Percentiles rank a stretch among this genome's conserved stretches.
Evolutionary conservation across 2,888 invertebrate species (phyloP).

Genomic region (Prenolepis imparis): DNA sequence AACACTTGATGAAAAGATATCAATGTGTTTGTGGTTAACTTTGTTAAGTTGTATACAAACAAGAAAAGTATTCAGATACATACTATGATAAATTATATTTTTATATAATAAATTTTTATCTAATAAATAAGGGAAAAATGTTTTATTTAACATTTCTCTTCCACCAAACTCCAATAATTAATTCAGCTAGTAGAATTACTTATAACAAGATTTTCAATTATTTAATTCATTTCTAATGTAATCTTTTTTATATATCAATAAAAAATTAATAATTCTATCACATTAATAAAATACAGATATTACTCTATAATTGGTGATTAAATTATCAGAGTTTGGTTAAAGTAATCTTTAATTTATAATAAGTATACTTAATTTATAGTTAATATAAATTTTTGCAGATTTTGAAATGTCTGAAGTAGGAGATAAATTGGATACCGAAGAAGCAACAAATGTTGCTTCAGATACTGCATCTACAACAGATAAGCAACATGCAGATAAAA

Average conservation of each 20-base stretch:
- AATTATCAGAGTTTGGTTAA: no score
- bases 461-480: constrained; percentile 5
- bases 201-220: no score
- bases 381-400: constrained; percentile 19
- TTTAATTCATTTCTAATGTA: no score
- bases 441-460: background rate
- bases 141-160: background rate
- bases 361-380: background rate
- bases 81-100: background rate
- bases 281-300: no score
- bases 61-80: background rate
- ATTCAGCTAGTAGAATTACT: no score
- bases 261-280: no score
- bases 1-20: background rate
- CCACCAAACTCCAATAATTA: no score
- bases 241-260: no score
- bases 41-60: background rate
- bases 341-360: background rate
- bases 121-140: background rate
- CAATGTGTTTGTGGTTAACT: background rate
- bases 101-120: no score
- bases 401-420: background rate
- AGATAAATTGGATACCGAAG: background rate
- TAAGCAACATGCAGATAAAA: constrained; percentile 50
- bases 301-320: no score